Conservation (phyloP, 2,113 vertebrate species). For the Rattus norvegicus region DNA sequence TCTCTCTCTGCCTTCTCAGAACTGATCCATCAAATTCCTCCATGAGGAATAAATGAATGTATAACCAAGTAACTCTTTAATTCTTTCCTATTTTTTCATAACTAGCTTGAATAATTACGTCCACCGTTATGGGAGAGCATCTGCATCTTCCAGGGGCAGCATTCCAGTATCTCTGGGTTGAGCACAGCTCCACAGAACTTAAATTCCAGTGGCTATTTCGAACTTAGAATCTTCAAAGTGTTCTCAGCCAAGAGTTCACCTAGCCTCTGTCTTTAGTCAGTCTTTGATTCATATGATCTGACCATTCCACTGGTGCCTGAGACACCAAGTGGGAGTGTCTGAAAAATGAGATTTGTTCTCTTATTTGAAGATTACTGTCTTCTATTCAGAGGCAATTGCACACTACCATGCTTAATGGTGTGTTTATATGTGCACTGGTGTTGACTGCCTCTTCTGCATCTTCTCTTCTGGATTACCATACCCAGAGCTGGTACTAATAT, state of each 20-base stretch:
- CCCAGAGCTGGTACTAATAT: background rate
- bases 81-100: background rate
- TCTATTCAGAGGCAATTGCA: background rate
- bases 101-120: background rate
- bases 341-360: background rate
- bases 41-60: background rate
- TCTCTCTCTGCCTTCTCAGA: background rate
- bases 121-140: background rate
- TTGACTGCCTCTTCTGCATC: background rate
- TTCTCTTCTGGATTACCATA: background rate
- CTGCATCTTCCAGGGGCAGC: rapidly evolving
- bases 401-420: too few relatives aligned
- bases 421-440: background rate
- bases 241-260: background rate
- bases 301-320: background rate
- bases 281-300: background rate
- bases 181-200: background rate
- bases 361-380: background rate
- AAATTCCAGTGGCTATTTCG: background rate
- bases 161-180: background rate
- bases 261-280: background rate
- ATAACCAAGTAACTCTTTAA: background rate
- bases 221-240: background rate
- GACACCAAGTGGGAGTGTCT: background rate
- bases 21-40: background rate